phyloP scores from a whole-genome alignment of 2,113 vertebrate genomes.

The Ia io region DNA sequence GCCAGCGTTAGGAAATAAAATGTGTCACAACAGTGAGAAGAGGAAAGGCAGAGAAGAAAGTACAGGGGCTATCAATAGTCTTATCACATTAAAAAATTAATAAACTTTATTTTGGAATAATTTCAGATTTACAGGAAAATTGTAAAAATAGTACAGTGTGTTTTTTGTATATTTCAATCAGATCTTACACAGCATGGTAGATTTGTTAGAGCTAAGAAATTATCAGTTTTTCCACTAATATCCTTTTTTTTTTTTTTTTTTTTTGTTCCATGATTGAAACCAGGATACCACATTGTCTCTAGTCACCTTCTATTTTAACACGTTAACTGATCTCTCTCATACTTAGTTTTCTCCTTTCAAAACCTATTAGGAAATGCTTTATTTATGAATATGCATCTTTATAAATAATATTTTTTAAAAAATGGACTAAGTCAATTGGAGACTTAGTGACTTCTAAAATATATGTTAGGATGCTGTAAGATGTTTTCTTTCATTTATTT shows the following conservation, averaged over 20 bases:
- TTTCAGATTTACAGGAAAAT: not conserved
- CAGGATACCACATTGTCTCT: not conserved
- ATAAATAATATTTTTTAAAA: not conserved
- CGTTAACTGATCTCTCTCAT: not conserved
- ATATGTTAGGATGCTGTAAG: conserved; percentile 19
- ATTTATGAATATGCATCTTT: conserved; percentile 16
- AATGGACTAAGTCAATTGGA: not conserved
- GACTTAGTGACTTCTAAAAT: conserved; percentile 39
- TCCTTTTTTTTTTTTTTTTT: not conserved
- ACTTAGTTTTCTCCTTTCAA: not conserved
- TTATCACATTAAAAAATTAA: not conserved
- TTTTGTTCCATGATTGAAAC: not conserved
- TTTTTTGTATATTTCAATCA: not conserved
- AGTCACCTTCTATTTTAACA: not conserved
- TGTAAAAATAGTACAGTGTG: not conserved
- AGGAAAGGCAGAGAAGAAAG: not conserved
- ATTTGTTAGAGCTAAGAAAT: not conserved
- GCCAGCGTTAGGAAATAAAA: not conserved
- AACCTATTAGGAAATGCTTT: conserved; percentile 16
- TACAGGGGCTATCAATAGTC: not conserved
- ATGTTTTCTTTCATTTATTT: not conserved
- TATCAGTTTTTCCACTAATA: not conserved
- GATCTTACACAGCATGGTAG: not conserved
- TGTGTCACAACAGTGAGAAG: not conserved
- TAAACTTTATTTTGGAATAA: conserved; percentile 13